These are phyloP conservation scores for Xanthia icteritia DNA, from an alignment of 2,888 invertebrate species.

Conservation along the genomic window DNA sequence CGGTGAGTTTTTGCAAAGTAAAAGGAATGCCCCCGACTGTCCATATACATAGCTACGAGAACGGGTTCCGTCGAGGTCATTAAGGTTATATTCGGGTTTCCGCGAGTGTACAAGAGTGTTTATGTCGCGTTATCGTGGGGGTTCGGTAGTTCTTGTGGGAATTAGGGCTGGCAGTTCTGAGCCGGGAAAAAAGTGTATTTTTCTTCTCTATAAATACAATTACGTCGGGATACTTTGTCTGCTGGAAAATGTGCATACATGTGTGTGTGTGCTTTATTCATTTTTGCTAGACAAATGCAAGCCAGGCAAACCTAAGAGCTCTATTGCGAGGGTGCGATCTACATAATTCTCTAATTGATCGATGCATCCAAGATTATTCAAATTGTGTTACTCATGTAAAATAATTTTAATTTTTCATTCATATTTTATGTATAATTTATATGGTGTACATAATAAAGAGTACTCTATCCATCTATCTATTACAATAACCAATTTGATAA, in stretches of 20 bases:
- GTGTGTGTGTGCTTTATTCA: too few species aligned
- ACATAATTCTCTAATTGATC: background rate
- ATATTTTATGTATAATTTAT: too few species aligned
- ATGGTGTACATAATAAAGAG: too few species aligned
- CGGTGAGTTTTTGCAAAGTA: slow-evolving; percentile 55
- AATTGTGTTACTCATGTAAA: too few species aligned
- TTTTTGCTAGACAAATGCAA: background rate
- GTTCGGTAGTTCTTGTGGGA: slow-evolving; percentile 14
- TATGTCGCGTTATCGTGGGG: slow-evolving; percentile 32
- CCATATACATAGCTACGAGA: slow-evolving; percentile 55
- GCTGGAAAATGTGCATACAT: background rate
- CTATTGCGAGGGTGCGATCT: background rate
- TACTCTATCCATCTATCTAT: too few species aligned
- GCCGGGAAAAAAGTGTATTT: background rate
- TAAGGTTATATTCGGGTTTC: slow-evolving; percentile 72
- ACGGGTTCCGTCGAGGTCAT: slow-evolving; percentile 75
- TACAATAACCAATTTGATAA: too few species aligned
- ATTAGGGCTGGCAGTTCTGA: slow-evolving; percentile 14
- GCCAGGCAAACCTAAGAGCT: background rate
- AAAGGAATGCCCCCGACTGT: slow-evolving; percentile 62
- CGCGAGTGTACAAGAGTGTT: slow-evolving; percentile 53
- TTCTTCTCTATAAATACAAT: background rate
- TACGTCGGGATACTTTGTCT: too few species aligned
- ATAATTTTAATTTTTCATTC: too few species aligned
- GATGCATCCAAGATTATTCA: background rate